Evolutionary conservation across 2,797 vertebrate genomes (phyloP), one percentile per base, ranked within the genome.

Genomic region (Thamnophis elegans): DNA sequence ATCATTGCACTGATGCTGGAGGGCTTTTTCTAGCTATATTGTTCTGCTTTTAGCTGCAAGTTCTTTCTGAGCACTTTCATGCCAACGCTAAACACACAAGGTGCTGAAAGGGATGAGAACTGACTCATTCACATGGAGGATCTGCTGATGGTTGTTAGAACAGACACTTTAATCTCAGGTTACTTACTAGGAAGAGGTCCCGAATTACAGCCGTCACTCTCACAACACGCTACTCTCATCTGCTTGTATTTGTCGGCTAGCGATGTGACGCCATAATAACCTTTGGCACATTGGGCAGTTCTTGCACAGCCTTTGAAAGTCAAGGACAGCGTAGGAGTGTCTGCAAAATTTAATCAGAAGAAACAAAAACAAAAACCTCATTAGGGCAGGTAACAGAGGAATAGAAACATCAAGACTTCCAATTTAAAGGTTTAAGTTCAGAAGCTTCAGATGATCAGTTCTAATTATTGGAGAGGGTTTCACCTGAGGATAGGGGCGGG

Each of bases 191-290:
- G 62, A 68, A 32, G 5, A 16, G 62, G 62, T 68, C 1, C 28
- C 14, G 28, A 6, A 32, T 68, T 68, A 32, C 62, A 68, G 62
- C 0, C 62, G n/a, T 68, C 5, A 0, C 0, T 68, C 12, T 32
- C n/a, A 68, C 62, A 68, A 68, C 13, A 68, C 1, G 13, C 28
- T 8, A 32, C 0, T 68, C 65, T 68, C 1, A 1, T 7, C 65
- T 68, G n/a, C 1, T 1, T 0, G 65, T 32, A 13, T 68, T 16
- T 68, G 0, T 4, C 0, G 4, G 2, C 14, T 7, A 16, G 2
- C 0, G 65, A 6, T 1, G 65, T 32, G 28, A 1, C 0, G 13
- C 13, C 0, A 16, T 16, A 16, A 68, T 32, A 14, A 68, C 0
- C 13, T 1, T 32, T 1, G 13, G 28, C 32, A 32, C 65, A 32